Percentiles rank a stretch among this genome's conserved stretches.
Conservation (phyloP, 2,888 invertebrate genomes). For the Eupithecia abbreviata region DNA sequence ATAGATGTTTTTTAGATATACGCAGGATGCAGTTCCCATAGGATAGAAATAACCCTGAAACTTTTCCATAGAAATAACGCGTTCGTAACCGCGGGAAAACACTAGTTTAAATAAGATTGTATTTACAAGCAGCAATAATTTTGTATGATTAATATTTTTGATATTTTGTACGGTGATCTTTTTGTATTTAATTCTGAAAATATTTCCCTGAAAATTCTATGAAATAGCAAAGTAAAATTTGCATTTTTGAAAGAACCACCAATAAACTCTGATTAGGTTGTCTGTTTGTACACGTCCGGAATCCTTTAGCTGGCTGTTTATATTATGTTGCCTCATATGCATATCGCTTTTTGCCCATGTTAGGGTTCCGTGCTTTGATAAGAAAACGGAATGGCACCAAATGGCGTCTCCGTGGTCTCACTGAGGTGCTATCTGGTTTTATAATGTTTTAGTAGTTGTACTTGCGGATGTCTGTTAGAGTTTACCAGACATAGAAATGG, state of each 20-base stretch:
- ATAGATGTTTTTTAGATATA: too few species aligned
- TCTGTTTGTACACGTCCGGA: constrained; percentile 18
- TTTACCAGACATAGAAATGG: background rate
- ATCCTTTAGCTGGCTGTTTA: constrained; percentile 18
- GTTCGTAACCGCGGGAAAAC: too few species aligned
- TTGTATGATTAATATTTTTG: background rate
- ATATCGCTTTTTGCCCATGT: background rate
- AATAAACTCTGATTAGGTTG: constrained; percentile 20
- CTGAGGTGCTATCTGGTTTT: background rate
- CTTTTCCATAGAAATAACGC: too few species aligned
- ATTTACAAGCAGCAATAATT: too few species aligned
- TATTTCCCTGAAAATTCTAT: background rate
- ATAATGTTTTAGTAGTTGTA: background rate
- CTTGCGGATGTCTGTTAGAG: background rate
- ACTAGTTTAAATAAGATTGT: too few species aligned
- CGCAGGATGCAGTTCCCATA: too few species aligned
- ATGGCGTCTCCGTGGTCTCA: background rate
- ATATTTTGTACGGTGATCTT: background rate
- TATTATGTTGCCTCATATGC: constrained; percentile 13
- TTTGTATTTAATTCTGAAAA: background rate
- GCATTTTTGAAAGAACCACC: background rate
- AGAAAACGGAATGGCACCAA: background rate
- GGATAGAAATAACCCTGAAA: too few species aligned
- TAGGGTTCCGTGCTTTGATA: background rate
- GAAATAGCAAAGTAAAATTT: background rate